These are phyloP conservation scores for Acestrorhynchus altus DNA, from an alignment of 2,797 vertebrate species.

Conservation along the genomic window DNA sequence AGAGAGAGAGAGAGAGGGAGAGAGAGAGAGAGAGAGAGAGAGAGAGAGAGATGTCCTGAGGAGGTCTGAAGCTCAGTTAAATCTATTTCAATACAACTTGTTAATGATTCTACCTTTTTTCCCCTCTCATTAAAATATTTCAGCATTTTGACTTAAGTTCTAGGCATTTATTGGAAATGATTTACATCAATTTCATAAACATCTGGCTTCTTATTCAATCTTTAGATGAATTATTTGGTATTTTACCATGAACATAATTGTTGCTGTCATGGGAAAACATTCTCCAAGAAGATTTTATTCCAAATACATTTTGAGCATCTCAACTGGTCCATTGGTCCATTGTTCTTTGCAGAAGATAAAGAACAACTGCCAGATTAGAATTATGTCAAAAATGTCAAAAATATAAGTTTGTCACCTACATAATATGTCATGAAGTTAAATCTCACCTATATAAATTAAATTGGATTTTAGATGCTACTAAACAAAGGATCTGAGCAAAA, in stretches of 20 bases:
- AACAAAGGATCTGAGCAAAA: too few relatives aligned
- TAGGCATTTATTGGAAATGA: not conserved
- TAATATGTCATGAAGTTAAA: too few relatives aligned
- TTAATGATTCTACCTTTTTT: not conserved
- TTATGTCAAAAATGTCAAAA: too few relatives aligned
- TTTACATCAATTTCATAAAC: too few relatives aligned
- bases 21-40: not conserved
- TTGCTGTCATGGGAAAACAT: not conserved
- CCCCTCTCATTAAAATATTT: not conserved
- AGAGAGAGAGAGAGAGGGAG: not conserved
- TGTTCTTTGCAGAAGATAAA: too few relatives aligned
- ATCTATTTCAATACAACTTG: not conserved
- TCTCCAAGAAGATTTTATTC: too few relatives aligned
- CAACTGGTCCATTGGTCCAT: too few relatives aligned
- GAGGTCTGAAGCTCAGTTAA: not conserved
- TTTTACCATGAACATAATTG: not conserved
- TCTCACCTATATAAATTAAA: too few relatives aligned
- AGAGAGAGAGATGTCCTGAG: not conserved
- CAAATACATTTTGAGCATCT: too few relatives aligned
- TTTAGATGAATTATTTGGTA: not conserved
- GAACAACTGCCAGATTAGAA: too few relatives aligned
- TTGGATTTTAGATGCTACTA: too few relatives aligned
- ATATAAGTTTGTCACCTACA: too few relatives aligned
- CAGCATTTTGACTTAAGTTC: not conserved
- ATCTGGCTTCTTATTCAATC: not conserved